Base-by-base conservation (phyloP, 2,888 invertebrate species). In the Leptinotarsa haldemani region DNA sequence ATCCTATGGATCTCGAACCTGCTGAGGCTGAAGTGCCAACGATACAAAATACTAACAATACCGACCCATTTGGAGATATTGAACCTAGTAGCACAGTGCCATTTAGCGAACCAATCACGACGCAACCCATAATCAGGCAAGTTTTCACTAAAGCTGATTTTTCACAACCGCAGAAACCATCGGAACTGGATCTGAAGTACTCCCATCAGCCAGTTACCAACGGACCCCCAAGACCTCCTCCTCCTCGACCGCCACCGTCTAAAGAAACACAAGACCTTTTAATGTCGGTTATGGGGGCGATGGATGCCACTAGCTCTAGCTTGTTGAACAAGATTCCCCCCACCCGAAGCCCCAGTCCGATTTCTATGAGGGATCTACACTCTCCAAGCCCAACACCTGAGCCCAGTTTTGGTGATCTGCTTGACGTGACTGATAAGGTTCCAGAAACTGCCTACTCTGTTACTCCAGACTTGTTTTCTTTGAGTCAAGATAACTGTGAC, bases 271-370 rank as follows among this genome's bases (percentile, higher is more conserved):
- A 96, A 88, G 95, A 95, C 84, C 88, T 97, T 25, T 93, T 96
- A 65, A 90, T 94, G 79, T 94, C 94, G 48, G 96, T 96, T 1
- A 95, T 96, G 52, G 96, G 95, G 2, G 95, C 95, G 71, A 92
- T 96, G 92, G 95, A 97, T 83, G 94, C 95, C 67, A 94, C 95
- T 0, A 96, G 96, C 81, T 93, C 94, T 4, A 94, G 95, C 84
- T 88, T 97, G 69, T 87, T 96, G 71, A 95, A 95, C 80, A 92
- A 95, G 74, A 91, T 96, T 75, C 94, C 95, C 69, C 94, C 93
- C 5, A 96, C 95, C 0, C 91, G 96, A 79, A 95, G 95, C 1
- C 96, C 96, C 0, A 96, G 95, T 86, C 96, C 96, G 0, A 94
- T 95, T 0, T 93, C 95, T 13, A 94, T 94, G 89, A 89, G 94